These are phyloP conservation scores for Latheticus oryzae DNA, from an alignment of 2,888 invertebrate species.

Conservation along the genomic window DNA sequence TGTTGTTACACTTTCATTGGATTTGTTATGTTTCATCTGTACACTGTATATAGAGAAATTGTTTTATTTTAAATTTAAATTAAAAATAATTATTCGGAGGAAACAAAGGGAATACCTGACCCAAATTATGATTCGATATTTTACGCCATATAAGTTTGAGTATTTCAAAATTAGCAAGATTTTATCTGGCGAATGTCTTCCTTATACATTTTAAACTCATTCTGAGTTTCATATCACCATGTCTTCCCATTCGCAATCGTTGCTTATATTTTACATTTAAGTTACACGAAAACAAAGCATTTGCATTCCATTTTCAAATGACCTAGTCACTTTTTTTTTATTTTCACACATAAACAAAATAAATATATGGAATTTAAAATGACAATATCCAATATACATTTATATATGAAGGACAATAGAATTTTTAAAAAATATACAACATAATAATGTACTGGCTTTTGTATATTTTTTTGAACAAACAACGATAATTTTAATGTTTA, in stretches of 20 bases:
- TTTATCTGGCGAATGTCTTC: conserved; percentile 56
- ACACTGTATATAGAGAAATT: conserved; percentile 41
- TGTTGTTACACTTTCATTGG: conserved; percentile 46
- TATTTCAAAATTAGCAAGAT: conserved; percentile 44
- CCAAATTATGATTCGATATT: conserved; percentile 42
- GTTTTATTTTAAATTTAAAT: conserved; percentile 38
- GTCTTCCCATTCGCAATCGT: conserved; percentile 52
- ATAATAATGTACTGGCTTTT: conserved; percentile 22
- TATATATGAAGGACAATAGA: conserved; percentile 42
- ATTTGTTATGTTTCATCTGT: conserved; percentile 45
- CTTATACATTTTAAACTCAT: conserved; percentile 54
- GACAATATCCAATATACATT: conserved; percentile 40
- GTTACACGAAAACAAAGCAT: too few species aligned
- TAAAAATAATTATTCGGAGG: conserved; percentile 43
- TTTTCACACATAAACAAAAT: conserved; percentile 3
- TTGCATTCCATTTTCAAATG: too few species aligned
- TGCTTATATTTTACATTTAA: too few species aligned
- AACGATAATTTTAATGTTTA: conserved; percentile 44
- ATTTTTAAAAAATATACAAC: conserved; percentile 35
- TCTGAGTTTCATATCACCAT: conserved; percentile 58
- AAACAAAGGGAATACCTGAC: conserved; percentile 48
- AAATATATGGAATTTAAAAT: conserved; percentile 39
- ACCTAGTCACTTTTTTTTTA: too few species aligned
- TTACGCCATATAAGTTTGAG: conserved; percentile 37
- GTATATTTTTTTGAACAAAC: conserved; percentile 37